A percentile compares a stretch with the other conserved stretches of the same genome.
Conservation (phyloP, 1,140 invertebrate genomes). For the Thaumatotibia leucotreta region DNA sequence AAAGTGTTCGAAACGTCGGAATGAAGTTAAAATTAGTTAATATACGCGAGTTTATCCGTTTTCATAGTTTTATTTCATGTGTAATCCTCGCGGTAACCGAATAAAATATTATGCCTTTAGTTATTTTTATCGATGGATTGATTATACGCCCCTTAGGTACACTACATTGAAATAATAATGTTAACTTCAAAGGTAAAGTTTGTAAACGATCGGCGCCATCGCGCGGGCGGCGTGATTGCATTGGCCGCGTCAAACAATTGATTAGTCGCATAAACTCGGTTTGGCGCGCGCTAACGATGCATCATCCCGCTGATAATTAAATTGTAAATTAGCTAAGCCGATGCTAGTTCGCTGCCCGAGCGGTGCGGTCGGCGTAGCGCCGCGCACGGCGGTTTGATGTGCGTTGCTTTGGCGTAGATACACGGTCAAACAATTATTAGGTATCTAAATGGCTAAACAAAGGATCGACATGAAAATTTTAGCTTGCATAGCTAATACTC, state of each 20-base stretch:
- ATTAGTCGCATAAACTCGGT: slow-evolving; percentile 76
- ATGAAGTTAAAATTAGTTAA: no score
- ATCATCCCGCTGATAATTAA: slow-evolving; percentile 74
- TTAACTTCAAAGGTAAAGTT: slow-evolving; percentile 3
- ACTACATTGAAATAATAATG: neutral
- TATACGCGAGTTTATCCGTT: no score
- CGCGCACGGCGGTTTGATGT: slow-evolving; percentile 29
- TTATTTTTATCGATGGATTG: neutral
- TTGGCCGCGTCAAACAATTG: slow-evolving; percentile 75
- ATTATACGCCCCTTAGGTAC: neutral
- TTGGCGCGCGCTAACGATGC: slow-evolving; percentile 73
- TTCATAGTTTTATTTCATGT: no score
- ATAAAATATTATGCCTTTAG: neutral
- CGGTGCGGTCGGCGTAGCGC: slow-evolving; percentile 34
- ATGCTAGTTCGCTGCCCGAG: slow-evolving; percentile 53
- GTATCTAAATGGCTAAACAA: neutral
- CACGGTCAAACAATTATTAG: neutral
- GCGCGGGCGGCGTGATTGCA: slow-evolving; percentile 66
- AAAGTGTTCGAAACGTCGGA: no score
- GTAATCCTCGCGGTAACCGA: no score
- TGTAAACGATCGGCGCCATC: slow-evolving; percentile 16
- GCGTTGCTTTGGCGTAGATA: slow-evolving; percentile 23
- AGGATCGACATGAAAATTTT: neutral
- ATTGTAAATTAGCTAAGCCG: slow-evolving; percentile 76
- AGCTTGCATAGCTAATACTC: no score